Percentiles rank a stretch among this genome's conserved stretches.
Evolutionary conservation across 2,113 vertebrate species (phyloP).

Genomic region (Austrofundulus limnaeus): DNA sequence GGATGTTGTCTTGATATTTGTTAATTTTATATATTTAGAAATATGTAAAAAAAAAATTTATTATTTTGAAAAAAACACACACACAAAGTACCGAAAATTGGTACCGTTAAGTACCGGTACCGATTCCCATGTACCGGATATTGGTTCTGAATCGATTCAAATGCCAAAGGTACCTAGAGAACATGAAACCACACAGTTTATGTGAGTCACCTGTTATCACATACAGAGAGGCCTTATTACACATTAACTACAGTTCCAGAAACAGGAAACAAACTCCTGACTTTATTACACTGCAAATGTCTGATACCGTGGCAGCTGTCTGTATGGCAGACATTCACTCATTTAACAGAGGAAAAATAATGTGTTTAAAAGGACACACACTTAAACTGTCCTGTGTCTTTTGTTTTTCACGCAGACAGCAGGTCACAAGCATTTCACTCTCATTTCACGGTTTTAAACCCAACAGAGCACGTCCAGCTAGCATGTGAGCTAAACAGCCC

Average conservation of each 20-base stretch:
- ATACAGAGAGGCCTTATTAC: slow-evolving; percentile 14
- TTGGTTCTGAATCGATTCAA: too few species aligned
- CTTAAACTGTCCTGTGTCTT: slow-evolving; percentile 32
- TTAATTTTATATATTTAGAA: too few species aligned
- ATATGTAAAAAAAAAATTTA: too few species aligned
- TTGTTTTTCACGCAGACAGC: slow-evolving; percentile 10
- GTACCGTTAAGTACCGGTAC: too few species aligned
- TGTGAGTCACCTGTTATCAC: slow-evolving; percentile 15
- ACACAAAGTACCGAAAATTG: too few species aligned
- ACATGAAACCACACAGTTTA: too few species aligned
- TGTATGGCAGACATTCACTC: slow-evolving; percentile 17
- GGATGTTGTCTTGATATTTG: too few species aligned
- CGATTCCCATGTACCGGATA: too few species aligned
- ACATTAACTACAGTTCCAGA: slow-evolving; percentile 47
- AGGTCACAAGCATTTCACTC: slow-evolving; percentile 24
- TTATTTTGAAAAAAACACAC: too few species aligned
- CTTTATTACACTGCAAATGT: slow-evolving; percentile 11
- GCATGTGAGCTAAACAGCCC: slow-evolving; percentile 51
- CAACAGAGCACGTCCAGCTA: slow-evolving; percentile 32
- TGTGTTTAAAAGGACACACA: neutral
- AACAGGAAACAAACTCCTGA: slow-evolving; percentile 51
- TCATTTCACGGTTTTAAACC: neutral
- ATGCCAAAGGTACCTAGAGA: too few species aligned
- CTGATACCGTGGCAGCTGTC: slow-evolving; percentile 32
- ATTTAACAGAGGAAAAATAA: neutral